phyloP scores from a whole-genome alignment of 2,797 vertebrate genomes.

The Anabas testudineus region DNA sequence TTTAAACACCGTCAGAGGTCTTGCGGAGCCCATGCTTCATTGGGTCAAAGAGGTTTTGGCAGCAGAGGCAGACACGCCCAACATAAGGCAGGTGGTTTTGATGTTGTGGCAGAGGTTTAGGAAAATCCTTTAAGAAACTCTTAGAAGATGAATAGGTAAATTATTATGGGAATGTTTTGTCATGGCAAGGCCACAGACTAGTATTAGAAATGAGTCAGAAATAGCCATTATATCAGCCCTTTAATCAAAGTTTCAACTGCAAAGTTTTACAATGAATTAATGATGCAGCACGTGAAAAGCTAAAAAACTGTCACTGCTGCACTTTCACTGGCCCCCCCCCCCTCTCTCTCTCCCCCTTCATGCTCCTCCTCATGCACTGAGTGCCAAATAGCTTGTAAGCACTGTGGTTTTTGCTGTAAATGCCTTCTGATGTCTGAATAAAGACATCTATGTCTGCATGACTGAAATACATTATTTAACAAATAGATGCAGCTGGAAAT shows the following conservation, averaged over 20 bases:
- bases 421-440: background rate
- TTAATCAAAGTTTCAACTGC: constrained; percentile 14
- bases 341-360: background rate
- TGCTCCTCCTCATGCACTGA: background rate
- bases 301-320: background rate
- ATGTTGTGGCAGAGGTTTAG: too few species aligned
- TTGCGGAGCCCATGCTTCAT: too few species aligned
- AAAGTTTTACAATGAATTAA: constrained; percentile 26
- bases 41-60: too few species aligned
- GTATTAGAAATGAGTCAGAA: too few species aligned
- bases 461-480: background rate
- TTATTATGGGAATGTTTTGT: too few species aligned
- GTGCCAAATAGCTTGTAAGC: background rate
- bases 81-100: too few species aligned
- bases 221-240: too few species aligned
- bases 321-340: too few species aligned
- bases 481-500: background rate
- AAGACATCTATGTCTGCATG: background rate
- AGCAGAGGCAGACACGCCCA: too few species aligned
- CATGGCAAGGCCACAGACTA: background rate
- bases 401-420: background rate
- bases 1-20: too few species aligned
- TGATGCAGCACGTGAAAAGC: background rate
- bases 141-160: too few species aligned
- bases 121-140: too few species aligned